phyloP scores from a whole-genome alignment of 92 coral and sea anemone species.

The Bergia sp. region DNA sequence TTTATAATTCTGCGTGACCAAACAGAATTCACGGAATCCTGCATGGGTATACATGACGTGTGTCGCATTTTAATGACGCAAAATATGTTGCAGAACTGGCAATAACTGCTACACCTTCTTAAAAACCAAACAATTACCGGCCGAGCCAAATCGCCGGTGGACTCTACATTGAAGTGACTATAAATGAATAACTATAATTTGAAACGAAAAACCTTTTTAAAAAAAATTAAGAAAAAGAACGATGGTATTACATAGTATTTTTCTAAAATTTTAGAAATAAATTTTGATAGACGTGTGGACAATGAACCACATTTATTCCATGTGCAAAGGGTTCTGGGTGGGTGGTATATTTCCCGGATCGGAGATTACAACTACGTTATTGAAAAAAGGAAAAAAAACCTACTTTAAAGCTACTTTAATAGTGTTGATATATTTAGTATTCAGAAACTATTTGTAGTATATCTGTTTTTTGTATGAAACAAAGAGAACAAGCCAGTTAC shows the following conservation, averaged over 20 bases:
- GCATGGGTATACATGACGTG: no score
- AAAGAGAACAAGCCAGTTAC: not conserved
- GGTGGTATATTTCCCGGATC: not conserved
- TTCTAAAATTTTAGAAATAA: not conserved
- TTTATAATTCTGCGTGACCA: not conserved
- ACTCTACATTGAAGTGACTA: not conserved
- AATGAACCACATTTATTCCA: not conserved
- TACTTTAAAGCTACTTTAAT: no score
- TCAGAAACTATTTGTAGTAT: no score
- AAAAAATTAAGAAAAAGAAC: not conserved
- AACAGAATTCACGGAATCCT: not conserved
- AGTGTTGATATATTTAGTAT: not conserved
- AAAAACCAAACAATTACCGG: no score
- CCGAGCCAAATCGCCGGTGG: not conserved
- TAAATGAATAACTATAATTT: not conserved
- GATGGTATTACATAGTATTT: no score
- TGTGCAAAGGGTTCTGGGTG: not conserved
- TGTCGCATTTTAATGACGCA: no score
- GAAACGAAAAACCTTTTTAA: not conserved
- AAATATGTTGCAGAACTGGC: not conserved
- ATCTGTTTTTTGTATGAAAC: no score
- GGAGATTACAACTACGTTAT: not conserved
- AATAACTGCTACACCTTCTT: not conserved
- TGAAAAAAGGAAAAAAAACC: no score
- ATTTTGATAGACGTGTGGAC: no score